A percentile compares a stretch with the other conserved stretches of the same genome.
These are phyloP conservation scores for Trichopria drosophilae DNA, from an alignment of 2,888 invertebrate genomes.

Conservation along the genomic window DNA sequence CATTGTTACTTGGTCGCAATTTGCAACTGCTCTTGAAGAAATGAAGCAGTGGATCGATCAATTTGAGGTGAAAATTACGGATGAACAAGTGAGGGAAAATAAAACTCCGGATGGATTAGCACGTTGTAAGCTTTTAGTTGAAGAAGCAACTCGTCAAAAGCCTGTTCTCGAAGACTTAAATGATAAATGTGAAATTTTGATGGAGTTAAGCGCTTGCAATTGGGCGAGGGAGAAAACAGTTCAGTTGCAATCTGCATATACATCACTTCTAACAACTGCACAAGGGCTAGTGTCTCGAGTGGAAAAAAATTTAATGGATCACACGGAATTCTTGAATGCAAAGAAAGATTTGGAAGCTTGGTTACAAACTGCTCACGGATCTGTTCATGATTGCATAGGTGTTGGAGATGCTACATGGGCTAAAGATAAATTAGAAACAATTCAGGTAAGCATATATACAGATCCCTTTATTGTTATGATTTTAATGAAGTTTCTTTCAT, in stretches of 20 bases:
- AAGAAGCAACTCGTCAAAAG: constrained; percentile 77
- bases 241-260: constrained; percentile 80
- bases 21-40: constrained; percentile 71
- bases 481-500: not conserved
- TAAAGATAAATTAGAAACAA: constrained; percentile 78
- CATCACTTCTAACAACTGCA: constrained; percentile 74
- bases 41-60: constrained; percentile 77
- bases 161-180: constrained; percentile 80
- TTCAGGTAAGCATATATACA: constrained; percentile 64
- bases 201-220: constrained; percentile 83
- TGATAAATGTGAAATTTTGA: constrained; percentile 82
- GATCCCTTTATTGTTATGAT: constrained; percentile 7
- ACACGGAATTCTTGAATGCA: constrained; percentile 86
- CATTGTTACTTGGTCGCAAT: constrained; percentile 80
- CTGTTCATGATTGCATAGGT: constrained; percentile 80
- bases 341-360: constrained; percentile 82
- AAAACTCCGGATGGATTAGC: constrained; percentile 79
- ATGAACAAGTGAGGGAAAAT: constrained; percentile 68
- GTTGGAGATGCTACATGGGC: constrained; percentile 78
- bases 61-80: constrained; percentile 68
- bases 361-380: constrained; percentile 79
- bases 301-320: constrained; percentile 88
- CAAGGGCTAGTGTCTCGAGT: constrained; percentile 83
- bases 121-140: constrained; percentile 72
- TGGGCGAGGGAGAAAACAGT: constrained; percentile 86